Evolutionary conservation across 2,888 invertebrate genomes (phyloP).

Genomic region (Ormyrus thymus): DNA sequence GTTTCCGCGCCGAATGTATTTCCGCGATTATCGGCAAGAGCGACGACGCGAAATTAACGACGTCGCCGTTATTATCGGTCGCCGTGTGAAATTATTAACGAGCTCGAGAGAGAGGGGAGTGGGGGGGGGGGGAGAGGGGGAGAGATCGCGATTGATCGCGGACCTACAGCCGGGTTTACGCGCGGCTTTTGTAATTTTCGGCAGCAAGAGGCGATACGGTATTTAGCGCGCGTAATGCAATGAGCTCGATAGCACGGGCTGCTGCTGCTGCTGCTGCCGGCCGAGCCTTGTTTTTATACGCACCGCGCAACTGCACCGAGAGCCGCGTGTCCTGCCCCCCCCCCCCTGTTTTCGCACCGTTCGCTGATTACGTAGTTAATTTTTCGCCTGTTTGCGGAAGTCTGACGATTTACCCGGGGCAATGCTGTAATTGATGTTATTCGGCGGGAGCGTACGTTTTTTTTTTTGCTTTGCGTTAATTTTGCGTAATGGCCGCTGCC

Average conservation of each 20-base stretch:
- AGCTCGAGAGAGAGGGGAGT: background rate
- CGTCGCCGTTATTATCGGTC: conserved; percentile 30
- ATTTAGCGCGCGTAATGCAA: conserved; percentile 11
- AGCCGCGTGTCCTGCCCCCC: background rate
- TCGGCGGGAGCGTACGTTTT: no score
- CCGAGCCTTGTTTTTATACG: no score
- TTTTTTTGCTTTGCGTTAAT: no score
- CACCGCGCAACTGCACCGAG: no score
- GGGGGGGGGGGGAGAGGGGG: no score
- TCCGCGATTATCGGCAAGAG: conserved; percentile 24
- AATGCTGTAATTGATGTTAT: no score
- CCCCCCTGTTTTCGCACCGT: background rate
- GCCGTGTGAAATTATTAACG: conserved; percentile 37
- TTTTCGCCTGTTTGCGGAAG: no score
- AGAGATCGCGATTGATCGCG: conserved; percentile 21
- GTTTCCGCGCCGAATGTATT: conserved; percentile 10
- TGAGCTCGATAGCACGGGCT: background rate
- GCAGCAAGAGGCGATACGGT: background rate
- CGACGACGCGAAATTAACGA: conserved; percentile 30
- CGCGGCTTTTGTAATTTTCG: conserved; percentile 20
- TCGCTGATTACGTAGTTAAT: no score
- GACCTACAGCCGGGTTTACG: background rate
- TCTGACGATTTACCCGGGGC: no score
- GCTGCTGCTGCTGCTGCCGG: no score
- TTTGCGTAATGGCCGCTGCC: no score